These are phyloP conservation scores for Pemphigus obesinymphae DNA, from an alignment of 1,140 invertebrate species.

Conservation along the genomic window DNA sequence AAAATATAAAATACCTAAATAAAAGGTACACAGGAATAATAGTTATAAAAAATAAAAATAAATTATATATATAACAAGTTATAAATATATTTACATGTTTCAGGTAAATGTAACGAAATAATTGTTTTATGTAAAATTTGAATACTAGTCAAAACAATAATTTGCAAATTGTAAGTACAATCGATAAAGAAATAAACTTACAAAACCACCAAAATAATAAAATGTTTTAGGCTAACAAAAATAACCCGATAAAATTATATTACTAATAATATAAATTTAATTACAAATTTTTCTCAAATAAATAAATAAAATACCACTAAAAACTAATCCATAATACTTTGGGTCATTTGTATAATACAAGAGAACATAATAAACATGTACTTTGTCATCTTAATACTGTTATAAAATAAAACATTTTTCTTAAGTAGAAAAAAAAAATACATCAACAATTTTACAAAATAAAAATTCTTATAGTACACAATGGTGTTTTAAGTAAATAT, in stretches of 20 bases:
- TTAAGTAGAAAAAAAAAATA: conserved; percentile 37
- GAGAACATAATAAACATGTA: conserved; percentile 21
- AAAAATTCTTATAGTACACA: conserved; percentile 22
- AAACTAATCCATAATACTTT: conserved; percentile 40
- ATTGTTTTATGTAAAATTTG: conserved; percentile 30
- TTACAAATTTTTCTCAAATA: conserved; percentile 5
- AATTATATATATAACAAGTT: conserved; percentile 36
- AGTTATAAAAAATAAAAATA: conserved; percentile 6
- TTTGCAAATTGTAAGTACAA: conserved; percentile 36
- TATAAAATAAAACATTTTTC: conserved; percentile 30
- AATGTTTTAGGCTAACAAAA: conserved; percentile 15
- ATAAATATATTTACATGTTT: conserved; percentile 38
- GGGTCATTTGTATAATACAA: conserved; percentile 39
- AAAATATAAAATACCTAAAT: conserved; percentile 9
- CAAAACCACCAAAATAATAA: conserved; percentile 33
- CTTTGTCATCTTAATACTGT: conserved; percentile 40
- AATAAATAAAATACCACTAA: conserved; percentile 37
- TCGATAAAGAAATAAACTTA: conserved; percentile 28
- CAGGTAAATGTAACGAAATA: conserved; percentile 39
- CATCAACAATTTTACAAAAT: conserved; percentile 34
- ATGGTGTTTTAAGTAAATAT: conserved; percentile 29
- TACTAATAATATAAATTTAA: conserved; percentile 11
- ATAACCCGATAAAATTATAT: conserved; percentile 21
- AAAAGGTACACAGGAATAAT: not conserved
- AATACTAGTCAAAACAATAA: conserved; percentile 34